Base-by-base conservation (phyloP, 92 coral and sea anemone genomes). In the Diadumene lineata region DNA sequence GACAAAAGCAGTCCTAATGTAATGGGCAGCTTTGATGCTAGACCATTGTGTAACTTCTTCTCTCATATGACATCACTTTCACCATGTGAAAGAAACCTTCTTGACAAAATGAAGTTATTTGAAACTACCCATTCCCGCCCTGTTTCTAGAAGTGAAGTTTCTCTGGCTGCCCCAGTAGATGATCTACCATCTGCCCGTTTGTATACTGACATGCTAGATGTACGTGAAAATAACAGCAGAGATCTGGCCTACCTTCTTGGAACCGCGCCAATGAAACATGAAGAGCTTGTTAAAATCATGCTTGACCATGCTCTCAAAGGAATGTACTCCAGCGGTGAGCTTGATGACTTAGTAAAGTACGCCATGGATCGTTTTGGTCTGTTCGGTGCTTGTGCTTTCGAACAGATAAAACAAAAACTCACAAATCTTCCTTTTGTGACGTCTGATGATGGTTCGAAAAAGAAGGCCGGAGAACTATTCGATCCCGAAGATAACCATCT, bases 381-480 rank as follows among this genome's bases (percentile, higher is more conserved):
- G 11, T 64, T 24, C 22, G 46, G 48, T 15, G 46, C 31, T 13
- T 19, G 50, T 16, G 75, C 69, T 68, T 21, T 60, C 11, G 13
- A 22, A 0, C 72, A 73, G 68, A 61, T 61, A 29, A 69, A 50
- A 21, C 33, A 29, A 23, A 18, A 60, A 19, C 64, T 90, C 0
- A 61, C 65, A 48, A 31, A 28, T 18, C 60, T 87, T 56, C 18
- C 84, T 0, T 90, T 90, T 80, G 82, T 86, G 50, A 73, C 60
- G 43, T 79, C 30, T n/a, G 22, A 44, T 11, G 50, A n/a, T 32
- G 81, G 67, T 15, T 46, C 67, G 11, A 85, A 91, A 25, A 75
- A 69, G 31, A 87, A 60, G 34, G 75, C 81, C 7, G 73, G 68
- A 9, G 87, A 81, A 24, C 80, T 90, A 1, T 90, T 90, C 64